These are phyloP conservation scores for Polylopha cassiicola DNA, from an alignment of 2,888 invertebrate genomes.

Conservation along the genomic window DNA sequence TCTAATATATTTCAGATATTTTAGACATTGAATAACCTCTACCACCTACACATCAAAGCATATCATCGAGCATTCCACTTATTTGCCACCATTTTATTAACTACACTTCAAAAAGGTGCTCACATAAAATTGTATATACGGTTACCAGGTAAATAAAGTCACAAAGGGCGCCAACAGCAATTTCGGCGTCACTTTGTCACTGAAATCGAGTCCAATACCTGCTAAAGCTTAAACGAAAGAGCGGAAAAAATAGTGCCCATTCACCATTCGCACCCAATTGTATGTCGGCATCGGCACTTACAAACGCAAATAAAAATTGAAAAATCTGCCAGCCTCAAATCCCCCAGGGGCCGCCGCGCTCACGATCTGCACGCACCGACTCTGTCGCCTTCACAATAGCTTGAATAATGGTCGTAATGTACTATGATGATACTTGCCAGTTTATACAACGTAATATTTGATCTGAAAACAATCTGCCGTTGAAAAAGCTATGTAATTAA, in stretches of 20 bases:
- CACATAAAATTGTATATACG: too few species aligned
- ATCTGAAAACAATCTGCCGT: too few species aligned
- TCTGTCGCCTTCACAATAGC: constrained; percentile 45
- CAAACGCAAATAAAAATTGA: constrained; percentile 72
- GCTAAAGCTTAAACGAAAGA: constrained; percentile 24
- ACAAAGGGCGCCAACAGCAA: constrained; percentile 13
- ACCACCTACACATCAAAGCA: too few species aligned
- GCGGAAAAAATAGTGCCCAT: constrained; percentile 29
- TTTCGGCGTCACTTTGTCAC: constrained; percentile 19
- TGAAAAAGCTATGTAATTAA: too few species aligned
- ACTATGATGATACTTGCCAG: too few species aligned
- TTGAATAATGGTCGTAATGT: constrained; percentile 41
- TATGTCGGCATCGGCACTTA: constrained; percentile 58
- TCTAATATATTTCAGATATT: too few species aligned
- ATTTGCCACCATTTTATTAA: too few species aligned
- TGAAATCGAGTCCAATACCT: constrained; percentile 21
- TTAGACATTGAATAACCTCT: too few species aligned
- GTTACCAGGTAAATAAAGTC: constrained; percentile 12
- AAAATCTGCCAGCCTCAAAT: constrained; percentile 65
- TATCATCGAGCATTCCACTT: too few species aligned
- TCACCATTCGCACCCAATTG: constrained; percentile 29
- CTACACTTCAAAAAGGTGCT: too few species aligned
- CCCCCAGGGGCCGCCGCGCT: constrained; percentile 49
- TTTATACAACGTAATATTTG: too few species aligned
- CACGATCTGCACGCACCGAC: constrained; percentile 56